Percentiles rank a stretch among this genome's conserved stretches.
phyloP scores from a whole-genome alignment of 2,888 invertebrate species.

The Allacma fusca region DNA sequence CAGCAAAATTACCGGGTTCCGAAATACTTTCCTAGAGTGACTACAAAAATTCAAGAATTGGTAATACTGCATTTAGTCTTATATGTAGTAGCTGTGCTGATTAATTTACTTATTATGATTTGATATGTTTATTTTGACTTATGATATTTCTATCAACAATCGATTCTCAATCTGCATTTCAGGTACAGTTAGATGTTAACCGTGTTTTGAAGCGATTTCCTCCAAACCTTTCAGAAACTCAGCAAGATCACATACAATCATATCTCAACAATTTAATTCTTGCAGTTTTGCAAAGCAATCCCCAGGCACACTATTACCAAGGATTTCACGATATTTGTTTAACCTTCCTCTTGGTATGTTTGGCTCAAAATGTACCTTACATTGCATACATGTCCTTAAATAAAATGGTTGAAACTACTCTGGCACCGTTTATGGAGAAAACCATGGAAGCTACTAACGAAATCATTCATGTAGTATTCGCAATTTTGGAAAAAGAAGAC shows the following conservation, averaged over 20 bases:
- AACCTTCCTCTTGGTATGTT: conserved; percentile 58
- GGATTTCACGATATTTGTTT: conserved; percentile 61
- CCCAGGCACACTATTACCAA: conserved; percentile 59
- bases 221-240: conserved; percentile 57
- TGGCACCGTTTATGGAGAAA: conserved; percentile 59
- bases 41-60: conserved; percentile 54
- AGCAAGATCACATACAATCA: conserved; percentile 58
- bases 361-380: conserved; percentile 51
- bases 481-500: conserved; percentile 57
- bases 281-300: conserved; percentile 55
- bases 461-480: conserved; percentile 56
- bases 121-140: no score
- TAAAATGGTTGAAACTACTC: conserved; percentile 53
- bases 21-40: conserved; percentile 50
- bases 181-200: conserved; percentile 58
- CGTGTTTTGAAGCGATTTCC: conserved; percentile 60
- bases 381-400: conserved; percentile 57
- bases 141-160: no score
- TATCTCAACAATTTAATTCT: conserved; percentile 56
- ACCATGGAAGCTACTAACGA: conserved; percentile 60
- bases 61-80: no score
- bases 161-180: no score
- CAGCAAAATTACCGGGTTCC: conserved; percentile 47
- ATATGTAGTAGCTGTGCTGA: no score
- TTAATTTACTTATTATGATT: no score